phyloP scores from a whole-genome alignment of 92 coral and sea anemone species.

The Isaurus tuberculatus region DNA sequence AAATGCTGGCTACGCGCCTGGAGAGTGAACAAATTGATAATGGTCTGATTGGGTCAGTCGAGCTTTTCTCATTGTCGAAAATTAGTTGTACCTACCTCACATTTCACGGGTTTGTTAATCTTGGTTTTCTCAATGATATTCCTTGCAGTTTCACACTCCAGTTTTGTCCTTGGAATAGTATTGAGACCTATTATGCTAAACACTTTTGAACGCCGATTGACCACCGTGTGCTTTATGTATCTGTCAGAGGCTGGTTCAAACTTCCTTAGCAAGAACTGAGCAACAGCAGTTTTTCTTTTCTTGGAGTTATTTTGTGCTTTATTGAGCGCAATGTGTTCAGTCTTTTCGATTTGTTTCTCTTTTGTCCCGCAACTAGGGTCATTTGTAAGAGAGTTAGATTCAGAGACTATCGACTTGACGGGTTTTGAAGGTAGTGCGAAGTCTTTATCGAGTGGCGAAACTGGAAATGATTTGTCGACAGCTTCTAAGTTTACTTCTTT shows the following conservation, averaged over 20 bases:
- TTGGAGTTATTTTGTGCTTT: background rate
- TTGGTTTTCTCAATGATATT: slow-evolving; percentile 17
- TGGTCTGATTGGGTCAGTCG: no score
- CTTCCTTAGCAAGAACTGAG: slow-evolving; percentile 12
- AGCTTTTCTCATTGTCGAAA: background rate
- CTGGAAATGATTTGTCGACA: background rate
- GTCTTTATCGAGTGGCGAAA: background rate
- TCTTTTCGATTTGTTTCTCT: background rate
- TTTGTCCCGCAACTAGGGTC: background rate
- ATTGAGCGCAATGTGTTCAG: background rate
- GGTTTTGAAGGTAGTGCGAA: background rate
- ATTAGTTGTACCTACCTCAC: slow-evolving; percentile 22
- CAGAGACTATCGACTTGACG: background rate
- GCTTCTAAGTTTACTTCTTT: background rate
- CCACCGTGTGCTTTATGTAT: background rate
- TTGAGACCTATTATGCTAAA: slow-evolving; percentile 6
- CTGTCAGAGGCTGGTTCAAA: background rate
- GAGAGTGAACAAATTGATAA: no score
- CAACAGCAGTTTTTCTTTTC: slow-evolving; percentile 22
- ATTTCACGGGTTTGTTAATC: background rate
- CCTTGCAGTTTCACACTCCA: slow-evolving; percentile 20
- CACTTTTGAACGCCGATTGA: slow-evolving; percentile 28
- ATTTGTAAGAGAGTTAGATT: background rate
- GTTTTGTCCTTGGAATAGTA: background rate
- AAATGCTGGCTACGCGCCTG: no score